These are phyloP conservation scores for Amorpha juglandis DNA, from an alignment of 2,888 invertebrate species.

Conservation along the genomic window DNA sequence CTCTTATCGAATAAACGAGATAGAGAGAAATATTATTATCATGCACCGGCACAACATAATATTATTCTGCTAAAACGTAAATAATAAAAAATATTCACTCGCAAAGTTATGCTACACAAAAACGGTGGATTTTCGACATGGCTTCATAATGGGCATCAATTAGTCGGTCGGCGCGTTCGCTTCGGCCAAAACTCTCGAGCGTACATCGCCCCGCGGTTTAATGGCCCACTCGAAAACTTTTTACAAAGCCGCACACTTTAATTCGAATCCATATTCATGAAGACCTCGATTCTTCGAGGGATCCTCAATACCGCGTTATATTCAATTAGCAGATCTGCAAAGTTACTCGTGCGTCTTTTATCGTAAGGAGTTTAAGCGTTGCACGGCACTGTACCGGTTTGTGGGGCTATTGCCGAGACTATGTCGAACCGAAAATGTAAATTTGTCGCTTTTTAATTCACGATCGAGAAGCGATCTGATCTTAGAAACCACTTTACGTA, in stretches of 20 bases:
- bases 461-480: slow-evolving; percentile 43
- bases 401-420: background rate
- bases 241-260: slow-evolving; percentile 66
- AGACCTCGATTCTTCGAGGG: slow-evolving; percentile 44
- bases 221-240: slow-evolving; percentile 64
- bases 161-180: slow-evolving; percentile 27
- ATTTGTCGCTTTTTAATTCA: slow-evolving; percentile 28
- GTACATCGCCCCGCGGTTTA: slow-evolving; percentile 52
- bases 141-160: slow-evolving; percentile 27
- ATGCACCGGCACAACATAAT: background rate
- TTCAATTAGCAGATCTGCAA: slow-evolving; percentile 60
- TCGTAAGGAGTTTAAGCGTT: slow-evolving; percentile 42
- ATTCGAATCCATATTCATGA: slow-evolving; percentile 76
- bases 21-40: background rate
- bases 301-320: slow-evolving; percentile 67
- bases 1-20: background rate
- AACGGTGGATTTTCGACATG: slow-evolving; percentile 14
- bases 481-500: slow-evolving; percentile 36
- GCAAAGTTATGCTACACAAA: slow-evolving; percentile 14
- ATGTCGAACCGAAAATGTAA: slow-evolving; percentile 23
- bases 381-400: slow-evolving; percentile 32
- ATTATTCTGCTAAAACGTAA: background rate
- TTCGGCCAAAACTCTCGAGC: slow-evolving; percentile 37
- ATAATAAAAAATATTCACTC: slow-evolving; percentile 5
- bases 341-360: slow-evolving; percentile 33